These are phyloP conservation scores for Hymenochirus boettgeri DNA, from an alignment of 2,113 vertebrate species.

Conservation along the genomic window DNA sequence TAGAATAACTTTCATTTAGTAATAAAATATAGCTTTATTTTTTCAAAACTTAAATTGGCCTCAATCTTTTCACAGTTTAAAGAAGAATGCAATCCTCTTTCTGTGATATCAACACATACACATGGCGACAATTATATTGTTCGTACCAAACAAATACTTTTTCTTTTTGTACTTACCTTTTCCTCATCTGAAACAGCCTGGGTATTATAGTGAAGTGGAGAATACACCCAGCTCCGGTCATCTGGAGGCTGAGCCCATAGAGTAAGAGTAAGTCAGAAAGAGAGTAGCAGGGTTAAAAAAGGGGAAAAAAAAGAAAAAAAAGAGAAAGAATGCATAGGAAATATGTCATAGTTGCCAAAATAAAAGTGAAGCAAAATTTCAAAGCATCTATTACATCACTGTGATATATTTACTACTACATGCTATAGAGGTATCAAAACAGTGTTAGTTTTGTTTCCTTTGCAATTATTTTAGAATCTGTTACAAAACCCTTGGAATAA, in stretches of 20 bases:
- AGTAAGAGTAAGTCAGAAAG: slow-evolving; percentile 72
- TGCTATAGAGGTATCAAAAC: too few species aligned
- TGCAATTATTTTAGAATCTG: not conserved
- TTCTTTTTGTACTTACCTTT: slow-evolving; percentile 83
- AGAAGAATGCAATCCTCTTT: too few species aligned
- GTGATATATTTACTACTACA: too few species aligned
- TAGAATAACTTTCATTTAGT: too few species aligned
- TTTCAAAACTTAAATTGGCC: too few species aligned
- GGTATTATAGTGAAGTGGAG: slow-evolving; percentile 94
- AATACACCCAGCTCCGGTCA: slow-evolving; percentile 98
- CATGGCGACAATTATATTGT: too few species aligned
- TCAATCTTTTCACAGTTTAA: too few species aligned
- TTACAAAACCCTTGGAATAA: not conserved
- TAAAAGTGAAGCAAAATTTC: not conserved
- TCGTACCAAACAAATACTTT: not conserved
- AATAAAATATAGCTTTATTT: too few species aligned
- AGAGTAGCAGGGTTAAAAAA: slow-evolving; percentile 56
- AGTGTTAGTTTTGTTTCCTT: too few species aligned
- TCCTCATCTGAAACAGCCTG: slow-evolving; percentile 87
- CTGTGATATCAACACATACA: too few species aligned
- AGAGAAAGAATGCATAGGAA: slow-evolving; percentile 60
- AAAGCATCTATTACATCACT: too few species aligned
- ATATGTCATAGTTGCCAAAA: too few species aligned
- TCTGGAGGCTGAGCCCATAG: slow-evolving; percentile 83
- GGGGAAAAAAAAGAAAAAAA: slow-evolving; percentile 54